A percentile compares a stretch with the other conserved stretches of the same genome.
These are phyloP conservation scores for Chelmon rostratus DNA, from an alignment of 2,797 vertebrate genomes.

Conservation along the genomic window DNA sequence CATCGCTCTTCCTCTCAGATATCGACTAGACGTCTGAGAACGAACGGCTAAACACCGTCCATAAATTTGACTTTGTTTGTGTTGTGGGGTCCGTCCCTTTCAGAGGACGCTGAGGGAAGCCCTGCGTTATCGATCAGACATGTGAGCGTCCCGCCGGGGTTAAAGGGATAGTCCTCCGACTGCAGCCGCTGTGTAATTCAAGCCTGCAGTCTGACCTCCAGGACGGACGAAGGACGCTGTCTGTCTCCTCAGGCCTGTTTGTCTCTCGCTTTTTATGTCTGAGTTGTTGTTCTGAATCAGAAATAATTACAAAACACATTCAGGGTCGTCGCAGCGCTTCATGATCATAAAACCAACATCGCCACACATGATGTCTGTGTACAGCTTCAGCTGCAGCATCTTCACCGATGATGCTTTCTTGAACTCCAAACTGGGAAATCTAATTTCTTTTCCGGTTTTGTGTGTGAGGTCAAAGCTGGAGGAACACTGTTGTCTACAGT, in stretches of 20 bases:
- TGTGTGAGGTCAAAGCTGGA: too few species aligned
- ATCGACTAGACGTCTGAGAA: constrained; percentile 34
- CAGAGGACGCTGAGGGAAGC: constrained; percentile 43
- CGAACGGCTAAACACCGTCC: background rate
- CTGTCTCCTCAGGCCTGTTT: background rate
- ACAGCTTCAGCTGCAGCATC: too few species aligned
- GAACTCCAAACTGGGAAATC: too few species aligned
- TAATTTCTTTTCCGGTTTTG: too few species aligned
- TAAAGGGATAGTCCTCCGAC: constrained; percentile 2
- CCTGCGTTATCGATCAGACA: constrained; percentile 37
- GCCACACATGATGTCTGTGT: too few species aligned
- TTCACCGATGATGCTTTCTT: too few species aligned
- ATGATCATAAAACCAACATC: background rate
- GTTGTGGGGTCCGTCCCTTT: background rate
- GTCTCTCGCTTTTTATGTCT: too few species aligned
- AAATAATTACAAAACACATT: background rate
- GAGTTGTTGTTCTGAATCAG: background rate
- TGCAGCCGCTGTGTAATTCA: constrained; percentile 34
- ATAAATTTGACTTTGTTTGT: constrained; percentile 17
- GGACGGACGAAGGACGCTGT: constrained; percentile 5
- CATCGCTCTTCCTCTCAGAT: background rate
- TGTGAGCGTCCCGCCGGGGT: constrained; percentile 21
- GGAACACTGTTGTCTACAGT: too few species aligned
- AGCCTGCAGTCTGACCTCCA: constrained; percentile 23
- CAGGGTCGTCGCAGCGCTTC: background rate